phyloP scores from a whole-genome alignment of 1,140 invertebrate species.

The Sweltsa coloradensis region DNA sequence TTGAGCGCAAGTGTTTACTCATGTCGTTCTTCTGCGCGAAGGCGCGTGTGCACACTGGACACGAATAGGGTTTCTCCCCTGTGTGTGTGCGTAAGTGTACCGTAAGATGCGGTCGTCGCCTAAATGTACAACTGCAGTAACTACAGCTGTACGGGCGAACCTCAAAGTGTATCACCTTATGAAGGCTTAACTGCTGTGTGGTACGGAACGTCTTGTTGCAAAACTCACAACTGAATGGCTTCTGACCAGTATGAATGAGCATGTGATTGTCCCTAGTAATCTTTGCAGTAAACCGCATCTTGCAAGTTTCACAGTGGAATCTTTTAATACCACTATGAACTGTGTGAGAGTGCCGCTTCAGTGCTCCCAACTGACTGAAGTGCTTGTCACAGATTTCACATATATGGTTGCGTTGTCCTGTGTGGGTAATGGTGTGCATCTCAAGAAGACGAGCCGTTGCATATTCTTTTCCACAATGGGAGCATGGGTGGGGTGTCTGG shows the following conservation, averaged over 20 bases:
- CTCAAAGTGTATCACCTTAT: conserved; percentile 36
- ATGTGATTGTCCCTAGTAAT: conserved; percentile 36
- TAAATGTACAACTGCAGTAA: conserved; percentile 48
- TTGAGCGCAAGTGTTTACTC: background rate
- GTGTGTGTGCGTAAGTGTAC: conserved; percentile 49
- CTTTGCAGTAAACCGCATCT: conserved; percentile 35
- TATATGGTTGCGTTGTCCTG: conserved; percentile 44
- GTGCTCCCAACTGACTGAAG: conserved; percentile 48
- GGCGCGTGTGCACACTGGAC: conserved; percentile 41
- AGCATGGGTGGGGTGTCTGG: no score
- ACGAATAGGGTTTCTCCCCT: conserved; percentile 49
- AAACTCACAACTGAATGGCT: conserved; percentile 43
- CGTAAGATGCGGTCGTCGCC: conserved; percentile 39
- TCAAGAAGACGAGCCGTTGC: background rate
- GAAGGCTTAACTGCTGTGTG: conserved; percentile 38
- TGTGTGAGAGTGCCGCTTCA: conserved; percentile 46
- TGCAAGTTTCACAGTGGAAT: conserved; percentile 40
- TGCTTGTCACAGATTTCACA: conserved; percentile 62
- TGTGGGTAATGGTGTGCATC: conserved; percentile 30
- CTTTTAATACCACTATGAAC: conserved; percentile 48
- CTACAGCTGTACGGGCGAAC: conserved; percentile 42
- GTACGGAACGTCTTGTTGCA: conserved; percentile 44
- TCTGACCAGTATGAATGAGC: conserved; percentile 44
- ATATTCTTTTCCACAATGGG: conserved; percentile 1
- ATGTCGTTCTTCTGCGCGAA: conserved; percentile 25